Evolutionary conservation across 2,797 vertebrate species (phyloP), one percentile per base, ranked within the genome.

Genomic region (Falco rusticolus): DNA sequence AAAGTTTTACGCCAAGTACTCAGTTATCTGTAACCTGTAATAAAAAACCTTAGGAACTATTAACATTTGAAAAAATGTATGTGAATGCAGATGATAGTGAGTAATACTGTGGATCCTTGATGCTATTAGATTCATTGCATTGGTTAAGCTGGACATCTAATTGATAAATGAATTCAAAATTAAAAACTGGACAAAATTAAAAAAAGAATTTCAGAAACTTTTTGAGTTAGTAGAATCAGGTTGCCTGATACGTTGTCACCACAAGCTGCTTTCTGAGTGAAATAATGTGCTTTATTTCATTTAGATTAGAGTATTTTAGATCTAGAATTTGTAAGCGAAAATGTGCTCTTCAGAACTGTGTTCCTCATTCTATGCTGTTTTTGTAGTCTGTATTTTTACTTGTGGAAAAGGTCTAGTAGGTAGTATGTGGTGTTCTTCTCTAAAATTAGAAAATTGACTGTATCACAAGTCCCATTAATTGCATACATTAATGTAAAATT

Each of bases 31-130:
- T 70, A 66, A 63, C 18, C 18, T 63, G 6, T 29, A 70, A 17
- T 48, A 60, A 82, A 51, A 45, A 72, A 76, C 41, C 12, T 64
- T 63, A 54, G 10, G 6, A 93, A 45, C 21, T 47, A 75, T 18
- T 15, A 51, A 34, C 9, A n/a, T 31, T 41, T 71, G 0, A 4
- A 60, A 63, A 77, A 34, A 31, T 2, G 1, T 8, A 19, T 60
- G 14, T 3, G 3, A 51, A 63, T 56, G 15, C 8, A 39, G 48
- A 71, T 63, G 24, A 14, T 65, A 34, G 5, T 37, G 13, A 7
- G 5, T n/a, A 78, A 53, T 87, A 16, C 4, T 83, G 14, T 5
- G 68, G 47, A 37, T 57, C 81, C 28, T 60, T 76, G 25, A 71
- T 2, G 10, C 4, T 7, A 6, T 39, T 71, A 74, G 15, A 48